These are phyloP conservation scores for Parnassius glacialis DNA, from an alignment of 2,888 invertebrate species.

Conservation along the genomic window DNA sequence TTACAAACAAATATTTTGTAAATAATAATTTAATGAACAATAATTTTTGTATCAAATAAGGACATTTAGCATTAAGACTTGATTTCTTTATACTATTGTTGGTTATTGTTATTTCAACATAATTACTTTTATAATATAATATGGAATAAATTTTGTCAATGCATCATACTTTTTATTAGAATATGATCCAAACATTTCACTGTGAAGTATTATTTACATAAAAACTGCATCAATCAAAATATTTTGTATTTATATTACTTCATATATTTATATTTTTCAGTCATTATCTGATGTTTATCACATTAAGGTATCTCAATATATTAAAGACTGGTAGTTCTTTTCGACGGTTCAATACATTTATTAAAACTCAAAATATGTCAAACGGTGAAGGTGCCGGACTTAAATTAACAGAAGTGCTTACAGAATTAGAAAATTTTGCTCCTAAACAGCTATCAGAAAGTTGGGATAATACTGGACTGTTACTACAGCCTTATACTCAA, in stretches of 20 bases:
- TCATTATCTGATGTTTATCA: conserved; percentile 57
- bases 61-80: no score
- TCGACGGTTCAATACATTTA: conserved; percentile 41
- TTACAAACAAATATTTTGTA: no score
- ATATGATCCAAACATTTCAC: no score
- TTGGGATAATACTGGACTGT: conserved; percentile 97
- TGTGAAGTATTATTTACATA: conserved; percentile 4
- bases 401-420: conserved; percentile 74
- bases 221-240: no score
- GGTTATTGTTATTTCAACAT: no score
- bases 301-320: conserved; percentile 43
- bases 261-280: conserved; percentile 40
- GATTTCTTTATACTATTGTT: no score
- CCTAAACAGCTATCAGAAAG: conserved; percentile 86
- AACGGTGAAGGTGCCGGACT: conserved; percentile 62
- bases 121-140: no score
- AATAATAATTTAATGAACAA: no score
- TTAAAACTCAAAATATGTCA: conserved; percentile 48
- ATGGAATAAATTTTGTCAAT: no score
- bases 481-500: conserved; percentile 88
- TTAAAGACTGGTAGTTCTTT: conserved; percentile 38
- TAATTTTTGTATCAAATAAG: no score
- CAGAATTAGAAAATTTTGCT: conserved; percentile 85
- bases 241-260: no score
- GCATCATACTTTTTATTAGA: not conserved